A percentile compares a stretch with the other conserved stretches of the same genome.
These are phyloP conservation scores for Eolophus roseicapilla DNA, from an alignment of 2,113 vertebrate species.

Conservation along the genomic window DNA sequence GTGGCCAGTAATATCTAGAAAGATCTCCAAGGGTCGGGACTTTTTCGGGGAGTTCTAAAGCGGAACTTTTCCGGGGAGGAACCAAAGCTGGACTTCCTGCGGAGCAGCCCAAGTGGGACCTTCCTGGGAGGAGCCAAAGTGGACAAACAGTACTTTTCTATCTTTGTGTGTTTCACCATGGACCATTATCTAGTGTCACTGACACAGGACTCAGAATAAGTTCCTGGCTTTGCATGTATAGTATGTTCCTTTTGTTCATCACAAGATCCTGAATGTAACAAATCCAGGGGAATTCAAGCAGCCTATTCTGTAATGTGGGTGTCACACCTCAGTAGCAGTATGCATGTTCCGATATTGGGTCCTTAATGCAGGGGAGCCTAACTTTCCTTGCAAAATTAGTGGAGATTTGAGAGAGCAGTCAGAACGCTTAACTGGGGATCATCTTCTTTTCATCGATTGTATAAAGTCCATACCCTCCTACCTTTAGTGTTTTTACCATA, in stretches of 20 bases:
- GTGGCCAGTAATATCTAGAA: no score
- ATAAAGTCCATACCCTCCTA: fast-evolving
- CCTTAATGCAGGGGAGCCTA: background rate
- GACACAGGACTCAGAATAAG: background rate
- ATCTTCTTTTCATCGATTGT: background rate
- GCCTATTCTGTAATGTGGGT: background rate
- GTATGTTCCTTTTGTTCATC: background rate
- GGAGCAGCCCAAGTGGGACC: no score
- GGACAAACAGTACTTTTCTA: no score
- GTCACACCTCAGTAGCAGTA: background rate
- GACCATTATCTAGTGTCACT: no score
- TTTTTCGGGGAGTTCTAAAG: no score
- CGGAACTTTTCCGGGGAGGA: no score
- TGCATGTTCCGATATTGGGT: background rate
- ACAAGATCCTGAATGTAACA: background rate
- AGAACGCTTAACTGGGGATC: background rate
- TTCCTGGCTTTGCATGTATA: background rate
- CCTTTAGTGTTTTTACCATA: background rate
- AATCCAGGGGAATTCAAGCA: background rate
- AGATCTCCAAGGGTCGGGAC: no score
- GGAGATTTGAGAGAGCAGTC: background rate
- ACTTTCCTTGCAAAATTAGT: background rate
- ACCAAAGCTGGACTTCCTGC: no score
- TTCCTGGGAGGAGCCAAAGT: no score
- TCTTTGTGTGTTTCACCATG: no score